Evolutionary conservation across 35 echinoderm and acorn worm species (phyloP).

Genomic region (Heliocidaris tuberculata): DNA sequence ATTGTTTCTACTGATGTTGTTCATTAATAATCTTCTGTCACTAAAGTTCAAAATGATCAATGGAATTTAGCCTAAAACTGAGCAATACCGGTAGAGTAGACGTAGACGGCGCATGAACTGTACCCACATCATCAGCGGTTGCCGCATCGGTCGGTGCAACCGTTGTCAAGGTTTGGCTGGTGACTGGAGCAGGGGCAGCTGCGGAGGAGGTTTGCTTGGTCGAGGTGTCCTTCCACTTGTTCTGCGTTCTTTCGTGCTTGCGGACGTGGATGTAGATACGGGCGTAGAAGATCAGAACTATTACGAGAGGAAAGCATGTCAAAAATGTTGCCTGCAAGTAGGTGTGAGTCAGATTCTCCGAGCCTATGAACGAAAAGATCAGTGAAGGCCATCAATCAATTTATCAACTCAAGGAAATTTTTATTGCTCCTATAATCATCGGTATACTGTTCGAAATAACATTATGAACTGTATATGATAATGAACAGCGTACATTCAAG

Average conservation of each 20-base stretch:
- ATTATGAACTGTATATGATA: no score
- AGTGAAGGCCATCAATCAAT: no score
- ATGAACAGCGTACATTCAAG: no score
- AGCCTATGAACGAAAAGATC: neutral
- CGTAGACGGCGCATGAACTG: neutral
- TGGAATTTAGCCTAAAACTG: no score
- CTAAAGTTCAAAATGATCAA: no score
- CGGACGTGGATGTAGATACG: neutral
- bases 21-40: no score
- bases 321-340: slow-evolving; percentile 30
- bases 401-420: no score
- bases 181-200: neutral
- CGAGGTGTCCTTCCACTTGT: neutral
- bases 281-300: slow-evolving; percentile 20
- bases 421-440: no score
- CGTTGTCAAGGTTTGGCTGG: neutral
- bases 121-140: neutral
- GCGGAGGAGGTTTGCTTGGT: neutral
- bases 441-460: no score
- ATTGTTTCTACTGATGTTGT: no score
- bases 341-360: neutral
- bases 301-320: neutral
- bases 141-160: neutral
- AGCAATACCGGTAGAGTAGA: neutral
- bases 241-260: neutral